A percentile compares a stretch with the other conserved stretches of the same genome.
These are phyloP conservation scores for Venustaconcha ellipsiformis DNA, from an alignment of 1,140 invertebrate species.

Conservation along the genomic window DNA sequence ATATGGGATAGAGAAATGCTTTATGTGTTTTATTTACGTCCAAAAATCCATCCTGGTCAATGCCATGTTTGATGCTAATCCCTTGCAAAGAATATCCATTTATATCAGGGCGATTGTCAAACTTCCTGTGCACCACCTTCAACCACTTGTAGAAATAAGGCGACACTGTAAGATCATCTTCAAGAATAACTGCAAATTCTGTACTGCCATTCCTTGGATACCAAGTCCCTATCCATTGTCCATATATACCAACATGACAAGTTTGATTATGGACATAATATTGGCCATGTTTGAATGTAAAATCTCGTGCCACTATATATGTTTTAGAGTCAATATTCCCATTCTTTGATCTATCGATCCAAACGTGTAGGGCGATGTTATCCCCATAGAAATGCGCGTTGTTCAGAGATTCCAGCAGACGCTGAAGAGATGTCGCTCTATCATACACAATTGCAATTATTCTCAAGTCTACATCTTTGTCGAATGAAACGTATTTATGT, in stretches of 20 bases:
- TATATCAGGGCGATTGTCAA: conserved; percentile 31
- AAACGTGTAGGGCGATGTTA: conserved; percentile 39
- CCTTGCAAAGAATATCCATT: conserved; percentile 45
- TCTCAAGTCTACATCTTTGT: conserved; percentile 5
- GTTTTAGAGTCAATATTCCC: conserved; percentile 31
- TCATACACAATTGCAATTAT: conserved; percentile 37
- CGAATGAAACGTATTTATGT: too few species aligned
- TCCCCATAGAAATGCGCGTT: conserved; percentile 32
- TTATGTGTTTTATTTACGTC: conserved; percentile 7
- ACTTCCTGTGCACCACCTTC: conserved; percentile 46
- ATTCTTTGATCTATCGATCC: conserved; percentile 37
- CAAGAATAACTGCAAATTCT: conserved; percentile 50
- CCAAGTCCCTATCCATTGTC: conserved; percentile 54
- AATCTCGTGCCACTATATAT: conserved; percentile 21
- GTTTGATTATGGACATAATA: conserved; percentile 33
- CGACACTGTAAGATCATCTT: conserved; percentile 52
- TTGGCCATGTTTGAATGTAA: conserved; percentile 40
- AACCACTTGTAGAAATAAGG: conserved; percentile 44
- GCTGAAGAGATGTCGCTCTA: conserved; percentile 28
- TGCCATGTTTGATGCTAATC: conserved; percentile 30
- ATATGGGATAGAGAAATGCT: conserved; percentile 40
- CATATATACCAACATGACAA: conserved; percentile 41
- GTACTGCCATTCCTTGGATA: conserved; percentile 27
- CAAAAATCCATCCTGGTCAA: neutral
- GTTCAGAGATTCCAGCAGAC: conserved; percentile 37